Base-by-base conservation (phyloP, 2,113 vertebrate genomes). In the Tachuris rubrigastra region DNA sequence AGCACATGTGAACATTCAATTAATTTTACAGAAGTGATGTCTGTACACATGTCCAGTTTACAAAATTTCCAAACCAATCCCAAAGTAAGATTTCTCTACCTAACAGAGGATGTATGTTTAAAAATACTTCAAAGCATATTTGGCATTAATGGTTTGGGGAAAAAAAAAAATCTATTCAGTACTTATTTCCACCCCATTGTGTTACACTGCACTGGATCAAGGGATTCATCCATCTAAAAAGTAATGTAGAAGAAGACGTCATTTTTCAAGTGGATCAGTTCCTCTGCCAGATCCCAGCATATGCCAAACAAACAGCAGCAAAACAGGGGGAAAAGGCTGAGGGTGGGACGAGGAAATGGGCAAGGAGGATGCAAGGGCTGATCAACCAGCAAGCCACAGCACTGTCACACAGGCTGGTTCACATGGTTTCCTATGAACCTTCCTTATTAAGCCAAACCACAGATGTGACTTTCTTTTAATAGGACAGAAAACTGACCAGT, bases 1-100 rank as follows among this genome's bases (percentile, higher is more conserved):
- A 86, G 52, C 59, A 81, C 13, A 37, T 25, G 37, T 0, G 0
- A 21, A 42, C 0, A 8, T 33, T 74, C 35, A n/a, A 8, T 39
- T 82, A 23, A 30, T 76, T 83, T 80, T 23, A 74, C 8, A 44
- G 31, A 74, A 74, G n/a, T 9, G 3, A 42, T 30, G 9, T 44
- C 56, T 56, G 37, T 37, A 42, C 10, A 85, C 8, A 13, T 2
- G 0, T 10, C 27, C 25, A 22, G 18, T 52, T 44, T 49, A 88
- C 49, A 75, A 59, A n/a, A 58, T 23, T 59, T 53, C 42, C 27
- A n/a, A 63, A 69, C 19, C 22, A 53, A 83, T 59, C 24, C 44
- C 46, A 46, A 60, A 76, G 46, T 9, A 74, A 14, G 5, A 53
- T 53, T 73, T 89, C 46, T 74, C 37, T 72, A 7, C 17, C 28